Base-by-base conservation (phyloP, 2,888 invertebrate species). In the Limnephilus marmoratus region DNA sequence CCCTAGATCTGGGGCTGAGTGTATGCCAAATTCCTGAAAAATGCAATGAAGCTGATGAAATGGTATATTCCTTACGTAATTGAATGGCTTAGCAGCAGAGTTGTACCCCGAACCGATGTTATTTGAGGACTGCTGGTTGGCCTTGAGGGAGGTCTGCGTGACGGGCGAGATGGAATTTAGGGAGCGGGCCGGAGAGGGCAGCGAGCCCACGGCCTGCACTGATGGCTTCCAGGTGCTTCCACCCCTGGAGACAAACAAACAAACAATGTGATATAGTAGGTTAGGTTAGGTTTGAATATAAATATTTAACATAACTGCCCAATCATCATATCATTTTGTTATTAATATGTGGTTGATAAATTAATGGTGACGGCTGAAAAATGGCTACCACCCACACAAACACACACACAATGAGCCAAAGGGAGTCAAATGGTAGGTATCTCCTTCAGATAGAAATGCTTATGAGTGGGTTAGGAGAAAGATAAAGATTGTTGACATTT, bases 181-280 rank as follows among this genome's bases (percentile, higher is more conserved):
- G 41, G 96, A 95, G 2, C 96, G 95, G 92, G 96, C 96, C 18
- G 97, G 97, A 94, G 97, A 96, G 81, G 98, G 97, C 94, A 97
- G 95, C 94, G 96, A 97, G 94, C 98, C 98, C 90, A 98, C 97
- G 91, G 99, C 98, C 41, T 98, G 98, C 93, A 99, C 98, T 94
- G 97, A 96, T 85, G 99, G 99, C 94, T 98, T 98, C 99, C 99
- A 99, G 94, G 98, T 98, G 94, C 97, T 97, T 90, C 98, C 98
- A 93, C 99, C 98, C 95, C 99, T 99, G 95, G 18, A 53, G 18
- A 18, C 53, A 53, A 53, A 4, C 45, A 53, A 53, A 53, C 81
- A 81, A 29, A 81, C 81, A 31, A 81, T 81, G 31, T 81, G 1
- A 31, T 0, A 81, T 81, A 3, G 15, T 49, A 53, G 53, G 53